A percentile compares a stretch with the other conserved stretches of the same genome.
These are phyloP conservation scores for Sprattus sprattus DNA, from an alignment of 2,113 vertebrate genomes.

Conservation along the genomic window DNA sequence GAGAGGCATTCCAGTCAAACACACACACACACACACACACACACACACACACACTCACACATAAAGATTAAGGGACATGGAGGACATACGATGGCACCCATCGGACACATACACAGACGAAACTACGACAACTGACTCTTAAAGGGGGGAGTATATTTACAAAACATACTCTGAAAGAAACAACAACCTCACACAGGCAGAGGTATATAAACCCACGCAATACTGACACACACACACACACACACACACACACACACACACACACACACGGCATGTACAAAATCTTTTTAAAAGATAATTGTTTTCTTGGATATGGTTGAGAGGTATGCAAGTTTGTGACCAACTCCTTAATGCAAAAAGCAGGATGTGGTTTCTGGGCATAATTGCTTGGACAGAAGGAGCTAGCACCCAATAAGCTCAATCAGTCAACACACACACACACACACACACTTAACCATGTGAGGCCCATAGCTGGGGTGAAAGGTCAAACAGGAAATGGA, in stretches of 20 bases:
- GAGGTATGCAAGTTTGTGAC: too few relatives aligned
- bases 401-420: too few relatives aligned
- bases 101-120: neutral
- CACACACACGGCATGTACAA: too few relatives aligned
- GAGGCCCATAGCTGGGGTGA: slow-evolving; percentile 2
- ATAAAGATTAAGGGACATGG: neutral
- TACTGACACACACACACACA: too few relatives aligned
- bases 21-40: neutral
- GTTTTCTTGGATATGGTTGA: too few relatives aligned
- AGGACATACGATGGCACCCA: neutral
- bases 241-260: too few relatives aligned
- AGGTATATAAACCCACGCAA: neutral
- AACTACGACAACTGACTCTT: neutral
- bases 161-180: neutral
- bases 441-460: slow-evolving; percentile 32
- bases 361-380: too few relatives aligned
- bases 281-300: too few relatives aligned
- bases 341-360: too few relatives aligned
- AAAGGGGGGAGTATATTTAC: neutral
- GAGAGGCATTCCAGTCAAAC: slow-evolving; percentile 25
- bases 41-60: neutral
- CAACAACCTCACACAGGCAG: neutral
- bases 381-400: too few relatives aligned
- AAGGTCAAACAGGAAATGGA: slow-evolving; percentile 41
- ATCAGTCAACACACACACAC: neutral